Percentiles rank a stretch among this genome's conserved stretches.
phyloP scores from a whole-genome alignment of 2,113 vertebrate species.

The Rhombomys opimus region DNA sequence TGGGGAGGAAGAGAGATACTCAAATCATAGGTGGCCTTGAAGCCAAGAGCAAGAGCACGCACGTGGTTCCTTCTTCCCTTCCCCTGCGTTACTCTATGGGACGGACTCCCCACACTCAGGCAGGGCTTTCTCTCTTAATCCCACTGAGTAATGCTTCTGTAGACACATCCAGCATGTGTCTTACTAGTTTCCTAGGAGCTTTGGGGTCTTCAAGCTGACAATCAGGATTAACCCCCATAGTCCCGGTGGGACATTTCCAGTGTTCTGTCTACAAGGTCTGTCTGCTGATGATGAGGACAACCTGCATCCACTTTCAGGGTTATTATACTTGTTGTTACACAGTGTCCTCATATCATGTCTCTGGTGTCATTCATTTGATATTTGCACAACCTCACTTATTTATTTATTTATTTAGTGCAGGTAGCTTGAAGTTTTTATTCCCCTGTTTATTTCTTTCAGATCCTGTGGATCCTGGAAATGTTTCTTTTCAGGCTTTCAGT shows the following conservation, averaged over 20 bases:
- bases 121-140: background rate
- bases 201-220: background rate
- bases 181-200: background rate
- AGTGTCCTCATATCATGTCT: background rate
- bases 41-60: background rate
- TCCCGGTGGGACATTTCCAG: background rate
- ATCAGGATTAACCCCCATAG: background rate
- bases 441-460: background rate
- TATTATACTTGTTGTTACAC: accelerated
- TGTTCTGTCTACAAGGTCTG: background rate
- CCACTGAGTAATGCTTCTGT: background rate
- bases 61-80: too few species aligned
- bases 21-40: background rate
- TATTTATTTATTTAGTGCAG: background rate
- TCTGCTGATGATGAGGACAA: background rate
- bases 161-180: background rate
- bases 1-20: background rate
- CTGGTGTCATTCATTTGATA: background rate
- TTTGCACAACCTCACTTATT: too few species aligned
- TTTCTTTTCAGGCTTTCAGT: background rate
- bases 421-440: background rate
- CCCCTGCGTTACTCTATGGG: too few species aligned
- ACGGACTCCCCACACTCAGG: background rate
- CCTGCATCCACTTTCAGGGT: background rate
- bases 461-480: background rate